phyloP scores from a whole-genome alignment of 2,113 vertebrate species.

The Tetrax tetrax region DNA sequence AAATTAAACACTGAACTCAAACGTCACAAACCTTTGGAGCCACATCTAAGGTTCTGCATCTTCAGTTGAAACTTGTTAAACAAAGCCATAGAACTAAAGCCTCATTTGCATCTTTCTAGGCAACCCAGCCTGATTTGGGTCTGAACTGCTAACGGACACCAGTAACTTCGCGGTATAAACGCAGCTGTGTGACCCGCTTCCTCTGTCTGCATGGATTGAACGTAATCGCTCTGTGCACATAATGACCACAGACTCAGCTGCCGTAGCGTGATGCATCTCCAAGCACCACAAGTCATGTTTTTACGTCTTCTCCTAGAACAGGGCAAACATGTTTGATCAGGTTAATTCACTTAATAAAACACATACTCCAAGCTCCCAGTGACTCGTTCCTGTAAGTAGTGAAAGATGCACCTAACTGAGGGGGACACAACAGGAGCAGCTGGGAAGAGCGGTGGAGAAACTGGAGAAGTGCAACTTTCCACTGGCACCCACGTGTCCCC shows the following conservation, averaged over 20 bases:
- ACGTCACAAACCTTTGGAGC: not conserved
- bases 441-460: not conserved
- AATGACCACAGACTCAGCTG: not conserved
- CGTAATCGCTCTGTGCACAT: not conserved
- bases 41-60: not conserved
- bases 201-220: not conserved
- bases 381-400: rapidly evolving
- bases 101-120: not conserved
- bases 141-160: not conserved
- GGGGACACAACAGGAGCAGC: not conserved
- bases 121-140: not conserved
- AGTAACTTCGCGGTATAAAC: not conserved
- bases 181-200: not conserved
- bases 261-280: not conserved
- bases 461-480: not conserved
- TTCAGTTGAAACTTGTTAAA: not conserved
- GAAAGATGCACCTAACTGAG: not conserved
- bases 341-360: not conserved
- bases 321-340: not conserved
- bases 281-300: not conserved
- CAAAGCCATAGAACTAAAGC: not conserved
- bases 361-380: not conserved
- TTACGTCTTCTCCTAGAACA: not conserved
- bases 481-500: not conserved
- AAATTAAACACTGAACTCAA: not conserved